Percentiles rank a stretch among this genome's conserved stretches.
Evolutionary conservation across 2,888 invertebrate genomes (phyloP).

Genomic region (Conus canariensis): DNA sequence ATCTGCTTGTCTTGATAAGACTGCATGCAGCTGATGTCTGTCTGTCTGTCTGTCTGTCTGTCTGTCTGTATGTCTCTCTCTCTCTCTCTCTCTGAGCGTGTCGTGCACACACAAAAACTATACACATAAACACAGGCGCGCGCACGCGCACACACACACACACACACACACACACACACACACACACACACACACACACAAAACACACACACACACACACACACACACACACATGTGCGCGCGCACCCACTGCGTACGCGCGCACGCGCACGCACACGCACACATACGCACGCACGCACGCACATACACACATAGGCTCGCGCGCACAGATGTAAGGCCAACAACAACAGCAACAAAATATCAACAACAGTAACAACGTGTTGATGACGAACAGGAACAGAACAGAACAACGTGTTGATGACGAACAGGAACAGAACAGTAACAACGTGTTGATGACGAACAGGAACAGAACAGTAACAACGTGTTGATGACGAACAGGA

Average conservation of each 20-base stretch:
- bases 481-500: background rate
- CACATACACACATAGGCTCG: background rate
- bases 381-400: too few relatives aligned
- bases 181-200: background rate
- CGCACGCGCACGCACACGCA: background rate
- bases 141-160: too few relatives aligned
- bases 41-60: too few relatives aligned
- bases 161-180: background rate
- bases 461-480: background rate
- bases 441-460: background rate
- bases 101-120: too few relatives aligned
- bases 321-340: too few relatives aligned
- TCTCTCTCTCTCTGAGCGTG: too few relatives aligned
- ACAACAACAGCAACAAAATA: background rate
- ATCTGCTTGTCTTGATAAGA: too few relatives aligned
- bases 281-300: background rate
- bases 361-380: background rate
- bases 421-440: fast-evolving
- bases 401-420: background rate
- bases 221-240: too few relatives aligned
- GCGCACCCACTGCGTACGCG: too few relatives aligned
- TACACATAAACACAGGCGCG: too few relatives aligned
- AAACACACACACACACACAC: background rate
- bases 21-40: too few relatives aligned
- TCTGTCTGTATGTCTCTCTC: too few relatives aligned